Evolutionary conservation across 2,113 vertebrate species (phyloP).

Genomic region (Triplophysa rosa): DNA sequence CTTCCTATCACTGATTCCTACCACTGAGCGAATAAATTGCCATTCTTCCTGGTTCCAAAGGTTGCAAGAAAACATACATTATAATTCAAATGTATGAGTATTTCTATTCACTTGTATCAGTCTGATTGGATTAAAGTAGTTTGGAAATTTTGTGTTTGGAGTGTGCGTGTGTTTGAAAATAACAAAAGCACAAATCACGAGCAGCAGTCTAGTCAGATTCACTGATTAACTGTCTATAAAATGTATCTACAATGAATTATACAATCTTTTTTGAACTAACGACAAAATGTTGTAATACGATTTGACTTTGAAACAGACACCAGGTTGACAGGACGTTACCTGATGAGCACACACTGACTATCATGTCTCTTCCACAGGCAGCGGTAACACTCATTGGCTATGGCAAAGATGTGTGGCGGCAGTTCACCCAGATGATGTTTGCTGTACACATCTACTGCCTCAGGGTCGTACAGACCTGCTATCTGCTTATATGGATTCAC

Average conservation of each 20-base stretch:
- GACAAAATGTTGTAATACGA: neutral
- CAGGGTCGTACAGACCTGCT: constrained; percentile 76
- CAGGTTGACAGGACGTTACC: constrained; percentile 64
- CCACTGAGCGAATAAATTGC: neutral
- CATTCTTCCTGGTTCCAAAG: neutral
- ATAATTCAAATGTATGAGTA: constrained; percentile 2
- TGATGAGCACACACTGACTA: constrained; percentile 95
- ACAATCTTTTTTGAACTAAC: too few relatives aligned
- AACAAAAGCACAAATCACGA: neutral
- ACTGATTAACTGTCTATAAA: too few relatives aligned
- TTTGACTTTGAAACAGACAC: too few relatives aligned
- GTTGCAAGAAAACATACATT: constrained; percentile 3
- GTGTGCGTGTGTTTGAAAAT: neutral
- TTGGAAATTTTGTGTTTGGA: neutral
- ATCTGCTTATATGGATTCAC: constrained; percentile 90
- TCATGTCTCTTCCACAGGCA: constrained; percentile 92
- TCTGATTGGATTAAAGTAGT: constrained; percentile 1
- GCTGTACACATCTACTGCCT: constrained; percentile 83
- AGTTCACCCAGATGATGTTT: constrained; percentile 87
- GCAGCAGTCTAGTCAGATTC: neutral
- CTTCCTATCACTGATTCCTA: too few relatives aligned
- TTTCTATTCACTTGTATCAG: neutral
- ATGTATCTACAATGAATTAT: too few relatives aligned
- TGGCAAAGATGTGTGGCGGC: constrained; percentile 90
- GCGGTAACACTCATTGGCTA: constrained; percentile 91